Percentiles rank a stretch among this genome's conserved stretches.
These are phyloP conservation scores for Bradypodion pumilum DNA, from an alignment of 2,797 vertebrate genomes.

Conservation along the genomic window DNA sequence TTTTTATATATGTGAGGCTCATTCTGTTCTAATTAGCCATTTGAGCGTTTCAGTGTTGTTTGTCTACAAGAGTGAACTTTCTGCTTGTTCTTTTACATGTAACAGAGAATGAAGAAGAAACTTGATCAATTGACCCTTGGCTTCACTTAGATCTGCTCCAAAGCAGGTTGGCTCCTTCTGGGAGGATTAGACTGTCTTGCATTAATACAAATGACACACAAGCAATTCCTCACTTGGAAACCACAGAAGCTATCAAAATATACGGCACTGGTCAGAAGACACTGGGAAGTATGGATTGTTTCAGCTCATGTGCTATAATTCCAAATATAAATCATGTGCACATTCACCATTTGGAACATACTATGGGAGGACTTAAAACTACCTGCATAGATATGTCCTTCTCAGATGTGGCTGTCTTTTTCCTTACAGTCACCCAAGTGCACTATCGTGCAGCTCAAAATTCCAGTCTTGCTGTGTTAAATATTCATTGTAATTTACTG, in stretches of 20 bases:
- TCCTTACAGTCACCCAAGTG: not conserved
- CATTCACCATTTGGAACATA: not conserved
- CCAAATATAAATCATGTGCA: not conserved
- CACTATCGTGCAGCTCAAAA: not conserved
- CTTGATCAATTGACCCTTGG: too few species aligned
- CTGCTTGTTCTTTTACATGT: not conserved
- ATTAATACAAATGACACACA: not conserved
- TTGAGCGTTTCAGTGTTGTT: not conserved
- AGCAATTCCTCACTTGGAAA: not conserved
- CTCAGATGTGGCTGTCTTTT: not conserved
- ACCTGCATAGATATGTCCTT: too few species aligned
- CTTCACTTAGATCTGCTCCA: too few species aligned
- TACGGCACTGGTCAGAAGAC: not conserved
- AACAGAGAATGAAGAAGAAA: not conserved
- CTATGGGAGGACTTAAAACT: not conserved
- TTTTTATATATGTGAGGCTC: not conserved
- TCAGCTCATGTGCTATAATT: not conserved
- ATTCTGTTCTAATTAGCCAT: too few species aligned
- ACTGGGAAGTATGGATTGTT: not conserved
- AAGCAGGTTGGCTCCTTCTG: too few species aligned
- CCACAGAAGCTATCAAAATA: not conserved
- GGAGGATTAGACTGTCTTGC: too few species aligned
- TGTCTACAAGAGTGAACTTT: not conserved
- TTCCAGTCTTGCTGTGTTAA: constrained; percentile 31
- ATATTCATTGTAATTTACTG: constrained; percentile 9